Evolutionary conservation across 2,113 vertebrate genomes (phyloP), one percentile per base, ranked within the genome.

Genomic region (Mugil cephalus): DNA sequence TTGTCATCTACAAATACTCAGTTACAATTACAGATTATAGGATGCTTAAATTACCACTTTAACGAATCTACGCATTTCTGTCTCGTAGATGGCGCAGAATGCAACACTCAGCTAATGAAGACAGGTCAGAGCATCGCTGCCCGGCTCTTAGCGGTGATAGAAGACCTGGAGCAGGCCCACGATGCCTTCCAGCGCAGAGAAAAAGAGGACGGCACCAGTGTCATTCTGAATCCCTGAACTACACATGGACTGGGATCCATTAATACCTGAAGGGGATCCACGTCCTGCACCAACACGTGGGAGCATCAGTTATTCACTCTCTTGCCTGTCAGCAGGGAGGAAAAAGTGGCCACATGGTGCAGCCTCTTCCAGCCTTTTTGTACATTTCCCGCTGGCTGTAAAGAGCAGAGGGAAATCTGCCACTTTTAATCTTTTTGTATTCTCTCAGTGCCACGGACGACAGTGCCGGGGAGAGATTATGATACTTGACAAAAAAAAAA

Each of bases 141-240:
- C 17, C 92, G 79, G 18, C 89, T 97, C 66, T 66, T 96, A 82
- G 89, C 88, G 8, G 93, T 95, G 18, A 91, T 96, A 0, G 85
- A 87, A 30, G 94, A 95, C 58, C 86, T 97, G 90, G 95, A 96
- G 55, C 76, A 73, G 40, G 94, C 93, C 62, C 96, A 97, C 1
- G 79, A 89, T 45, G 85, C 93, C 50, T 96, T 95, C 82, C 93
- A 94, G 85, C 69, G 36, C 60, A 87, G 71, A 71, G 95, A 96
- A 46, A 83, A 73, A 55, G 91, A 93, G 51, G 92, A 89, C 18
- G 55, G 40, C 34, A 53, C 78, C 43, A 59, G 59, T 11, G 83
- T 90, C 9, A 88, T 89, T 21, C 43, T 91, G 1, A 77, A 83
- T 54, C 80, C 83, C 46, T 95, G 93, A 79, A 82, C 55, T 67